phyloP scores from a whole-genome alignment of 23 tunicate species.

The Styela clava region DNA sequence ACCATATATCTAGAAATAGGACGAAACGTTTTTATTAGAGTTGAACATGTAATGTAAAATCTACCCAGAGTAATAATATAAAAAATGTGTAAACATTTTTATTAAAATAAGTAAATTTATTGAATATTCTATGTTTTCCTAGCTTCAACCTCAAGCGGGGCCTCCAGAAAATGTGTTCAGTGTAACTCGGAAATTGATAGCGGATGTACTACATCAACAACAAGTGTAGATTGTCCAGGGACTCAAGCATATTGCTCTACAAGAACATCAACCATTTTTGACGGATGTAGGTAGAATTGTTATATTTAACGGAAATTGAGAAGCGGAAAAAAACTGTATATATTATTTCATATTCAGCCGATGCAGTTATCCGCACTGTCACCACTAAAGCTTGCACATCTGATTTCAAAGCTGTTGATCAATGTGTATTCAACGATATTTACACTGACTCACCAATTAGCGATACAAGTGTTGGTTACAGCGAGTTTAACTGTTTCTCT shows the following conservation, averaged over 20 bases:
- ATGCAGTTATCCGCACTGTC: not conserved
- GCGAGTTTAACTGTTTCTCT: not conserved
- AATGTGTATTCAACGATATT: not conserved
- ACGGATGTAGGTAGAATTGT: not conserved
- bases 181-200: conserved; percentile 21
- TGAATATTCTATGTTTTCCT: no score
- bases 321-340: no score
- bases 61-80: no score
- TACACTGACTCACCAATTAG: not conserved
- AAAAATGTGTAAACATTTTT: no score
- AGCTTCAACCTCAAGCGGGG: not conserved
- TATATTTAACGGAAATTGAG: no score
- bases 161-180: conserved; percentile 28
- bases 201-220: conserved; percentile 24
- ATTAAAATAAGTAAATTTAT: no score
- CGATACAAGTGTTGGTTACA: not conserved
- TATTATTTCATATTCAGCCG: not conserved
- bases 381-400: not conserved
- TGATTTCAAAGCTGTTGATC: not conserved
- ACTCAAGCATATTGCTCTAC: not conserved
- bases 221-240: conserved; percentile 16
- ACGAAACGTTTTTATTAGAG: no score
- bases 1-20: no score
- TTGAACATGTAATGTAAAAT: no score
- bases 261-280: not conserved